These are phyloP conservation scores for Bilobella aurantiaca DNA, from an alignment of 1,140 invertebrate species.

Conservation along the genomic window DNA sequence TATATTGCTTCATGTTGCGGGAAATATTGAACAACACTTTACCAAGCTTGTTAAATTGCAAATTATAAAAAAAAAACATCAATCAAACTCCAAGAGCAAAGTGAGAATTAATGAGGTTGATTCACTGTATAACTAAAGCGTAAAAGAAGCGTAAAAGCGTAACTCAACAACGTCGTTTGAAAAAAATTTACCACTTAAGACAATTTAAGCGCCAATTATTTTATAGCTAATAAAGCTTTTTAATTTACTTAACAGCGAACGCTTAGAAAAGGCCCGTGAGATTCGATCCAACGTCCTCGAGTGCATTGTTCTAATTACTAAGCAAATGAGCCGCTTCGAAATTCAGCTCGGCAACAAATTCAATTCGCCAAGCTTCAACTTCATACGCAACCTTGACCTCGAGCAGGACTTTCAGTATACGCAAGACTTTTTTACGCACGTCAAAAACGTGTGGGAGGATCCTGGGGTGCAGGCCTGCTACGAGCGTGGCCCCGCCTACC, in stretches of 20 bases:
- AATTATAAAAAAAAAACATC: too few relatives aligned
- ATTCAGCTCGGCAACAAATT: conserved; percentile 44
- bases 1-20: too few relatives aligned
- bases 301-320: conserved; percentile 52
- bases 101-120: too few relatives aligned
- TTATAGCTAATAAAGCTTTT: neutral
- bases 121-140: too few relatives aligned
- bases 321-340: conserved; percentile 46
- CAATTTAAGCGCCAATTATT: too few relatives aligned
- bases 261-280: conserved; percentile 49
- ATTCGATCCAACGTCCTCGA: conserved; percentile 58
- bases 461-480: conserved; percentile 46
- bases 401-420: conserved; percentile 34
- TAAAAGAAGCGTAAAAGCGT: too few relatives aligned
- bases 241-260: conserved; percentile 45
- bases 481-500: conserved; percentile 45
- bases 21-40: too few relatives aligned
- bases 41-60: too few relatives aligned
- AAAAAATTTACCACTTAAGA: too few relatives aligned
- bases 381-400: conserved; percentile 47
- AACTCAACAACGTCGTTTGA: too few relatives aligned
- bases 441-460: conserved; percentile 52
- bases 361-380: conserved; percentile 45
- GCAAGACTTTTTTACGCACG: conserved; percentile 58
- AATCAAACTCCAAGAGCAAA: too few relatives aligned